phyloP scores from a whole-genome alignment of 2,113 vertebrate species.

The Gambusia holbrooki region DNA sequence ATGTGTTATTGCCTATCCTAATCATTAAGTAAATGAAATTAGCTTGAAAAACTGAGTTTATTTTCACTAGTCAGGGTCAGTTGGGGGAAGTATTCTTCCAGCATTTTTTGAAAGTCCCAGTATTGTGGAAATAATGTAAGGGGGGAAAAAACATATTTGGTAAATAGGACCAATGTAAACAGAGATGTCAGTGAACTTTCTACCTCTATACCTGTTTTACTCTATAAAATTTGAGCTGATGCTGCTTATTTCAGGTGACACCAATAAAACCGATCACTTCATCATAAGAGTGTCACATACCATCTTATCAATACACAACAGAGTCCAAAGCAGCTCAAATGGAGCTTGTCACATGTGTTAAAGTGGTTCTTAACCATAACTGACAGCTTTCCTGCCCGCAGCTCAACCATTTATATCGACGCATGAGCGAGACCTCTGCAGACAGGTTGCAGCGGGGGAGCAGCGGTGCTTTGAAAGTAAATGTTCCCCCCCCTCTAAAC shows the following conservation, averaged over 20 bases:
- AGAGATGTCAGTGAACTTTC: not conserved
- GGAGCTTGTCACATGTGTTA: slow-evolving; percentile 31
- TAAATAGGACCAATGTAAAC: not conserved
- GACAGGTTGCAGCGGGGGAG: slow-evolving; percentile 10
- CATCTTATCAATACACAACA: slow-evolving; percentile 15
- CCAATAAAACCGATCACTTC: slow-evolving; percentile 9
- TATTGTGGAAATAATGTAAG: not conserved
- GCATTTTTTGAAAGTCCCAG: not conserved
- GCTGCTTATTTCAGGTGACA: slow-evolving; percentile 5
- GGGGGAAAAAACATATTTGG: not conserved
- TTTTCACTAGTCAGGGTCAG: not conserved
- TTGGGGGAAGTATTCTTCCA: not conserved
- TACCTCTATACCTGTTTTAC: slow-evolving; percentile 21
- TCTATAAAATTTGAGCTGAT: slow-evolving; percentile 31
- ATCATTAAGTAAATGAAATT: not conserved
- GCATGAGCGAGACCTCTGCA: slow-evolving; percentile 6
- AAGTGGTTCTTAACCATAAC: slow-evolving; percentile 34
- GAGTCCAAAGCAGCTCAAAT: slow-evolving; percentile 25
- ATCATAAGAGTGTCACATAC: slow-evolving; percentile 18
- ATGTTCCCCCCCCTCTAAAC: slow-evolving; percentile 19
- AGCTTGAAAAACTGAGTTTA: not conserved
- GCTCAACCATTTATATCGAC: slow-evolving; percentile 16
- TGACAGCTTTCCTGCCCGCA: slow-evolving; percentile 40
- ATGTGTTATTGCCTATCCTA: not conserved
- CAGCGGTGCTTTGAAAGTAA: slow-evolving; percentile 9